Evolutionary conservation across 2,888 invertebrate genomes (phyloP), one percentile per base, ranked within the genome.

Genomic region (Microplitis manilae): DNA sequence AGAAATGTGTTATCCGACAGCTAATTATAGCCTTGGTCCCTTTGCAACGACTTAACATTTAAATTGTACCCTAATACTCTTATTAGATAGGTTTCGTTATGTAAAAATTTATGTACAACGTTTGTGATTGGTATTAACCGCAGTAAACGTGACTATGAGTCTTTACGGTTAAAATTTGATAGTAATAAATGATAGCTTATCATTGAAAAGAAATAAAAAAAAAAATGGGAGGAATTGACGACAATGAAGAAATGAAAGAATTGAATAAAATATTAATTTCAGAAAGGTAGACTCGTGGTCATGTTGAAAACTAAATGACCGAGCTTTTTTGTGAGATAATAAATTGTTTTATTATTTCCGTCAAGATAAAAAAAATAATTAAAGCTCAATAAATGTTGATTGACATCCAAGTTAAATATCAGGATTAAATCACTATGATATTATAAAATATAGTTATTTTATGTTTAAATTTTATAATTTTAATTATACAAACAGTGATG

Each of bases 11-110:
- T 69, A 17, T 62, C 13, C 73, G 64, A 76, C 77, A 80, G 81
- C 83, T 82, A 77, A 79, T 73, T 82, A 80, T 84, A 84, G 86
- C 86, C 84, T 86, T 86, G 86, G 85, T 84, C 83, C 84, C 84
- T 84, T 85, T 85, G 83, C 85, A 86, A 86, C 84, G 85, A 86
- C 84, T 83, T 82, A 84, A 74, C 75, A 79, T 80, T 82, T 79
- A 79, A 79, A 82, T 79, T 79, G 75, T 78, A 79, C 65, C 68
- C 61, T 68, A 60, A 40, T 71, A 76, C 76, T 71, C 41, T 17
- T 40, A 41, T 60, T 79, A 77, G 79, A 75, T 79, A 81, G 81
- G 78, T 79, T 81, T 77, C 79, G 81, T 80, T 80, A 80, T 77
- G 78, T 81, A 80, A 82, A 73, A 30, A 67, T 80, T 77, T 68